Percentiles rank a stretch among this genome's conserved stretches.
phyloP scores from a whole-genome alignment of 1,140 invertebrate species.

The Ganaspis sp. region DNA sequence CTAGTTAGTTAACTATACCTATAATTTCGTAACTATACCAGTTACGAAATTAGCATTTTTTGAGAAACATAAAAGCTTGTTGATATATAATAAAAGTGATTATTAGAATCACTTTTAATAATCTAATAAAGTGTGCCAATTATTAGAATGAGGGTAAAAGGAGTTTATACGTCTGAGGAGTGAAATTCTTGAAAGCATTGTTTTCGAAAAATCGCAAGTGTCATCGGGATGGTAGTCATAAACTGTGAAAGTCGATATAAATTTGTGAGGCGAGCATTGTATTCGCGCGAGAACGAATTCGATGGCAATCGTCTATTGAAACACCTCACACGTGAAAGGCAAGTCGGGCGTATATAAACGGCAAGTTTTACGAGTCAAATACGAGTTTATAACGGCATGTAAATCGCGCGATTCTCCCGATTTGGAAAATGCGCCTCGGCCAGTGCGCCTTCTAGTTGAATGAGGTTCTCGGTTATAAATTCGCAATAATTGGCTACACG shows the following conservation, averaged over 20 bases:
- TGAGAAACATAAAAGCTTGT: no score
- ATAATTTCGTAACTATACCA: no score
- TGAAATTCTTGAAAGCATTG: not conserved
- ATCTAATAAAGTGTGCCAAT: no score
- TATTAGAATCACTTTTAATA: no score
- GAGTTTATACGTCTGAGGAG: not conserved
- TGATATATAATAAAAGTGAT: no score
- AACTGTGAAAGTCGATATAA: constrained; percentile 21
- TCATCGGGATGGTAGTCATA: constrained; percentile 15
- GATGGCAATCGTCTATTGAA: constrained; percentile 40
- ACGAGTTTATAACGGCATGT: constrained; percentile 53
- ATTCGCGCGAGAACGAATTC: not conserved
- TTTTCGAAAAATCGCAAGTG: not conserved
- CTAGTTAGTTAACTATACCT: no score
- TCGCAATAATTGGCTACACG: constrained; percentile 73
- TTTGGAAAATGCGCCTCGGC: constrained; percentile 46
- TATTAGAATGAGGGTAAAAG: no score
- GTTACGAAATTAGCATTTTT: no score
- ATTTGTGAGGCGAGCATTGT: constrained; percentile 34
- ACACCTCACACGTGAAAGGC: constrained; percentile 26
- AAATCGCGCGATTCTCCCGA: constrained; percentile 54
- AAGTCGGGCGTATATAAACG: constrained; percentile 9
- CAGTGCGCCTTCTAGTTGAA: constrained; percentile 50
- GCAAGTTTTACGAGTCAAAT: constrained; percentile 46
- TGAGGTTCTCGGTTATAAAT: constrained; percentile 71